A percentile compares a stretch with the other conserved stretches of the same genome.
Evolutionary conservation across 2,888 invertebrate species (phyloP).

Genomic region (Tenthredo livida): DNA sequence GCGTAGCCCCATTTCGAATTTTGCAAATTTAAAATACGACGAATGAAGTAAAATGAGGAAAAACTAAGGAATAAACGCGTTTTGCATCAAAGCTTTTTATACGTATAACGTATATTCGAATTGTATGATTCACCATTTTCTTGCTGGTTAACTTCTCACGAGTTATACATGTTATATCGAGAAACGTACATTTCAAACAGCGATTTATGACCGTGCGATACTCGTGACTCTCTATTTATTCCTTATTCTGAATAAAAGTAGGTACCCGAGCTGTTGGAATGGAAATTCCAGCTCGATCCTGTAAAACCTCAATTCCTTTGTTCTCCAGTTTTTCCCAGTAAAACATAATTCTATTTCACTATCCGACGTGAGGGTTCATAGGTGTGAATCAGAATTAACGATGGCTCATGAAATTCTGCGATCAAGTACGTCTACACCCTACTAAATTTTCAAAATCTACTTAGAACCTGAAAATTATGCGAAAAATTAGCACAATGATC

Average conservation of each 20-base stretch:
- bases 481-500: no score
- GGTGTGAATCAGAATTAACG: no score
- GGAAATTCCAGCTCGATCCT: not conserved
- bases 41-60: not conserved
- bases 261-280: not conserved
- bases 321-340: no score
- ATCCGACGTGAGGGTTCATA: no score
- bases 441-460: no score
- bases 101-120: not conserved
- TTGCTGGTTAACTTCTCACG: slow-evolving; percentile 1
- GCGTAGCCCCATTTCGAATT: not conserved
- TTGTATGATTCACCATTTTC: not conserved
- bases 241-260: slow-evolving; percentile 12
- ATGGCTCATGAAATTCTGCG: no score
- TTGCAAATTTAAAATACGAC: not conserved
- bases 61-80: not conserved
- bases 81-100: not conserved
- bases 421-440: no score
- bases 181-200: slow-evolving; percentile 4
- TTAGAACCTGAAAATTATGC: no score
- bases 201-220: slow-evolving; percentile 25
- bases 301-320: no score
- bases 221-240: slow-evolving; percentile 29
- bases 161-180: slow-evolving; percentile 23
- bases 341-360: no score